Conservation (phyloP, 2,113 vertebrate genomes). For the Myanophis thanlyinensis region DNA sequence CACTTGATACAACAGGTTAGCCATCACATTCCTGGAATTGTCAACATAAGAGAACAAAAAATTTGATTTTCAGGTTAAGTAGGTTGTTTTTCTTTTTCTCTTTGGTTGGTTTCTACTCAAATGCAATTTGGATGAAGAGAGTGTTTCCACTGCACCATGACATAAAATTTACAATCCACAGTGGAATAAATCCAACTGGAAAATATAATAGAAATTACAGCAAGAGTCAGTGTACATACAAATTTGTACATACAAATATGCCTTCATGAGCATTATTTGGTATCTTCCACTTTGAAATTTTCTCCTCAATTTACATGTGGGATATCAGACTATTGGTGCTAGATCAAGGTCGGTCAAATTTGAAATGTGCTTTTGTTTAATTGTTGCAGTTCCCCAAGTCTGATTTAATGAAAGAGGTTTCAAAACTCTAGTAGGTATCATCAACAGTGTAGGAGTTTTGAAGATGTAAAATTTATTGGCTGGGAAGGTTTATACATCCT, state of each 20-base stretch:
- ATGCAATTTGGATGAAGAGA: not conserved
- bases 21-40: not conserved
- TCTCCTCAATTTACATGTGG: not conserved
- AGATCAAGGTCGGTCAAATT: not conserved
- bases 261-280: not conserved
- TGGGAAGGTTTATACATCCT: not conserved
- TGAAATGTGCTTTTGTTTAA: not conserved
- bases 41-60: not conserved
- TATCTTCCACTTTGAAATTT: not conserved
- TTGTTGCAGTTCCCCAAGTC: not conserved
- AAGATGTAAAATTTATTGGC: not conserved
- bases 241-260: not conserved
- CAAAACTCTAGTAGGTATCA: not conserved
- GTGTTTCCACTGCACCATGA: not conserved
- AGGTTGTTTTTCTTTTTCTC: not conserved
- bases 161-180: not conserved
- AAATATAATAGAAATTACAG: not conserved
- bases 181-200: not conserved
- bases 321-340: not conserved
- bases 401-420: not conserved
- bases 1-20: not conserved
- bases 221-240: not conserved
- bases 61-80: not conserved
- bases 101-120: not conserved
- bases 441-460: not conserved